These are phyloP conservation scores for Drosophila willistoni DNA, from an alignment of 1,140 invertebrate genomes.

Conservation along the genomic window DNA sequence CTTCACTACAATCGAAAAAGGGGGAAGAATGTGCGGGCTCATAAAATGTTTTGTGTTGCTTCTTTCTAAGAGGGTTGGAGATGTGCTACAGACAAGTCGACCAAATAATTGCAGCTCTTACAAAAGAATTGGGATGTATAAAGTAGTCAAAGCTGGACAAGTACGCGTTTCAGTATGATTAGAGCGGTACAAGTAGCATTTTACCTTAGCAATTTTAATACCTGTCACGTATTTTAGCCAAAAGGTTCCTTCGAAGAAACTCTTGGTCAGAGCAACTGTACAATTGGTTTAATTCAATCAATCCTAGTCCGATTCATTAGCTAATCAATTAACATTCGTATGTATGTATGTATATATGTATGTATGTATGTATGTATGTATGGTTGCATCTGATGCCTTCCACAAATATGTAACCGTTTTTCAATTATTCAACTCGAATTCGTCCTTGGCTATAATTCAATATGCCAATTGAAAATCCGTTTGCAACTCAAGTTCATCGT, in stretches of 20 bases:
- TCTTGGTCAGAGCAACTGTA: neutral
- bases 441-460: constrained; percentile 53
- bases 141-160: constrained; percentile 24
- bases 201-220: neutral
- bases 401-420: constrained; percentile 20
- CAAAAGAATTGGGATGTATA: constrained; percentile 18
- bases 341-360: neutral
- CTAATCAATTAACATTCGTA: neutral
- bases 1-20: constrained; percentile 3
- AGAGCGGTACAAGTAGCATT: constrained; percentile 6
- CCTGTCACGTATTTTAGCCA: neutral
- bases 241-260: too few relatives aligned
- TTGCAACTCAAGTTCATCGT: constrained; percentile 69
- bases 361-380: neutral
- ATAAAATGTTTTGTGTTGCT: constrained; percentile 42
- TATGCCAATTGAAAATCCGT: constrained; percentile 60
- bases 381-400: neutral
- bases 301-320: neutral
- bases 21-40: constrained; percentile 8
- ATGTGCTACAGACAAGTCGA: constrained; percentile 40
- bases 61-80: constrained; percentile 25
- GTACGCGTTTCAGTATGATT: constrained; percentile 22
- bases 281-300: neutral
- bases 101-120: constrained; percentile 62
- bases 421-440: constrained; percentile 41